phyloP scores from a whole-genome alignment of 2,888 invertebrate species.

The Dolichomitus sp. region DNA sequence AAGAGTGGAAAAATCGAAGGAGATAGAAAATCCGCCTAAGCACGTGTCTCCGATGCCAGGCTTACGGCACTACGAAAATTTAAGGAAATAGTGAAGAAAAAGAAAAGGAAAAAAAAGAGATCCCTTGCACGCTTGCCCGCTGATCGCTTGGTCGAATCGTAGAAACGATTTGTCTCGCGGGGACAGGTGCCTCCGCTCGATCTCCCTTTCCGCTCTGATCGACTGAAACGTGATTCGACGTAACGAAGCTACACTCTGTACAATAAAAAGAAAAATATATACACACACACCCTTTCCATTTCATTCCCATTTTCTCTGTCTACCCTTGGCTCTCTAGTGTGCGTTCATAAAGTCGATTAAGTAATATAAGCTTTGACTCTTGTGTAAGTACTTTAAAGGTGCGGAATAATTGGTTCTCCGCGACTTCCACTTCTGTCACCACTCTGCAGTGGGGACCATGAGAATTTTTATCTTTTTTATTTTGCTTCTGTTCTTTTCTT shows the following conservation, averaged over 20 bases:
- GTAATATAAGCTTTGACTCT: conserved; percentile 33
- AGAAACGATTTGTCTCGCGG: conserved; percentile 71
- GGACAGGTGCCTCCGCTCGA: conserved; percentile 56
- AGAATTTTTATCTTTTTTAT: conserved; percentile 27
- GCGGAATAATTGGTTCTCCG: conserved; percentile 40
- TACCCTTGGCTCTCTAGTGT: conserved; percentile 18
- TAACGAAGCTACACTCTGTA: conserved; percentile 36
- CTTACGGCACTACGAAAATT: conserved; percentile 49
- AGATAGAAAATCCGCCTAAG: conserved; percentile 3
- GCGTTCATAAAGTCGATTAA: conserved; percentile 46
- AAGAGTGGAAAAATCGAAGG: conserved; percentile 12
- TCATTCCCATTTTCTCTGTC: conserved; percentile 2
- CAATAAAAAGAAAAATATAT: conserved; percentile 12
- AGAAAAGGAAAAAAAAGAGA: conserved; percentile 20
- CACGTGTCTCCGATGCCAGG: conserved; percentile 18
- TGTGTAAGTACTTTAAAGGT: conserved; percentile 36
- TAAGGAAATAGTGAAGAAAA: conserved; percentile 45
- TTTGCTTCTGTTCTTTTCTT: conserved; percentile 24
- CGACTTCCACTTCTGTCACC: conserved; percentile 27
- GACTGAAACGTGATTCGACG: conserved; percentile 53
- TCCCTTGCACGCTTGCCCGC: conserved; percentile 56
- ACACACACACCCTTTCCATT: neutral
- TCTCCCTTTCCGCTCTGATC: conserved; percentile 50
- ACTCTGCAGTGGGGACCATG: conserved; percentile 5
- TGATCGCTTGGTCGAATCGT: conserved; percentile 67